Evolutionary conservation across 2,113 vertebrate genomes (phyloP), one percentile per base, ranked within the genome.

Genomic region (Hippocampus mohnikei): DNA sequence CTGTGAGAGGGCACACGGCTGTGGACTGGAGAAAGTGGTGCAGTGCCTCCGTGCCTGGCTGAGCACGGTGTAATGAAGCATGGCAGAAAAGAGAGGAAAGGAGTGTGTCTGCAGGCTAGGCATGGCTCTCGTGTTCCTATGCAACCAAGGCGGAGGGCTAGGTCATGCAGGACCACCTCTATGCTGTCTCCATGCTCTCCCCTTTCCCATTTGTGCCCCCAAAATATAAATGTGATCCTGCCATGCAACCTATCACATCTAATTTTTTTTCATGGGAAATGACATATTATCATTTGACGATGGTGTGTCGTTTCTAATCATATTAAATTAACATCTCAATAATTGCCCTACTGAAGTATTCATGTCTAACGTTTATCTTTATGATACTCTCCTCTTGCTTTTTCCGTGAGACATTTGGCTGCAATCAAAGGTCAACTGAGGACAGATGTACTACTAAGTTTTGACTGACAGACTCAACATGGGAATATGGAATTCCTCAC

Each of bases 61-160:
- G 89, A 88, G 81, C 89, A 86, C 80, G 78, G 88, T 74, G 82
- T 91, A 93, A 91, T 91, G 91, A 91, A 93, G 91, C 88, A 68
- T 90, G 88, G 82, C 84, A 81, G 82, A 88, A 77, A 80, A 89
- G 81, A 86, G 88, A 87, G 87, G 84, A 88, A 79, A 85, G 85
- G 81, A 89, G 87, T 79, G 84, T 89, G 90, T 90, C 90, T 87
- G 87, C 79, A 82, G 90, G 88, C 88, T 88, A 88, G 83, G 81
- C 87, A 82, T 86, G 83, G 87, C 87, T 86, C 84, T 81, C 84
- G 83, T 91, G 90, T 88, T 86, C 82, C 86, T 87, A 88, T 88
- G 88, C 85, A 89, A 90, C 89, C 85, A 78, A 80, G 86, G 78
- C 74, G 84, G 79, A 84, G 80, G 85, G 84, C 80, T 85, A 89